Percentiles rank a stretch among this genome's conserved stretches.
Conservation (phyloP, 2,888 invertebrate genomes). For the Eupithecia exiguata region DNA sequence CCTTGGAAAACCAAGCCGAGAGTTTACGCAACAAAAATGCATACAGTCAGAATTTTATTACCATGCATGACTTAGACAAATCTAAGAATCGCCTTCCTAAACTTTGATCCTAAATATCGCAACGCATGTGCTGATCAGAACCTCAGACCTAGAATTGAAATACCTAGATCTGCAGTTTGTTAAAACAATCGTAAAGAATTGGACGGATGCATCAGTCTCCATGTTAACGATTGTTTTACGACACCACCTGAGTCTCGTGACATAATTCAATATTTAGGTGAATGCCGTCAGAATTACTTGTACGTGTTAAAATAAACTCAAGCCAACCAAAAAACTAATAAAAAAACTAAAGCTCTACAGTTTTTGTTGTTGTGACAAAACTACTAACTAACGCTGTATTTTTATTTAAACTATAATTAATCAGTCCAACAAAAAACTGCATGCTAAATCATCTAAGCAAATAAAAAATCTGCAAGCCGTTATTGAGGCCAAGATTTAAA, state of each 20-base stretch:
- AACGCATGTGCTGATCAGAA: background rate
- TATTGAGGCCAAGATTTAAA: constrained; percentile 23
- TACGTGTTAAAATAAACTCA: background rate
- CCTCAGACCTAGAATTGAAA: background rate
- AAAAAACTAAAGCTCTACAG: background rate
- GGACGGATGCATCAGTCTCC: background rate
- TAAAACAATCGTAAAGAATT: background rate
- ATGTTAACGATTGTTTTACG: background rate
- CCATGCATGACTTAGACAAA: background rate
- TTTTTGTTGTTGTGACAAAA: background rate
- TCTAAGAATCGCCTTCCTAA: background rate
- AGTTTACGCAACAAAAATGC: background rate
- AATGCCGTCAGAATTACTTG: background rate
- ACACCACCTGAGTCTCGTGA: background rate
- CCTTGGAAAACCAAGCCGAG: background rate
- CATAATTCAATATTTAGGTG: constrained; percentile 4
- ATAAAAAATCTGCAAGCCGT: background rate
- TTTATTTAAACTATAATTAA: background rate
- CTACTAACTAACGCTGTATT: background rate
- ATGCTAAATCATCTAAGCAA: background rate
- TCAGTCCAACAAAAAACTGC: background rate
- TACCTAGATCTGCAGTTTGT: background rate
- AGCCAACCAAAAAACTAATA: background rate
- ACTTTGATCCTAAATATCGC: background rate
- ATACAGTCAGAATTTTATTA: background rate